These are phyloP conservation scores for Dioctria linearis DNA, from an alignment of 2,888 invertebrate species.

Conservation along the genomic window DNA sequence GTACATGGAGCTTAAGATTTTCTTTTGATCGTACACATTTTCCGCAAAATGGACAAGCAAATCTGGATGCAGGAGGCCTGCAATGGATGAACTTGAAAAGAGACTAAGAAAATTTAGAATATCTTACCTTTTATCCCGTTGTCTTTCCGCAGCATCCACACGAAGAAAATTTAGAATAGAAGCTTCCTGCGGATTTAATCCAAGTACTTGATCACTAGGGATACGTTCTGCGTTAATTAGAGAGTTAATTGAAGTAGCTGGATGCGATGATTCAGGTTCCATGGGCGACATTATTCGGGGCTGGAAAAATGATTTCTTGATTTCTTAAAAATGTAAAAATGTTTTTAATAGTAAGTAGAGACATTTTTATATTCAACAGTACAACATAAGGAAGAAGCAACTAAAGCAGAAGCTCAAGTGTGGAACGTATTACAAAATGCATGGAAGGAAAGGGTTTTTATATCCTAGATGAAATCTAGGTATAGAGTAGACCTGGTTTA, in stretches of 20 bases:
- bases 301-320: constrained; percentile 59
- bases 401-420: too few relatives aligned
- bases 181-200: constrained; percentile 73
- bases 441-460: too few relatives aligned
- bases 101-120: constrained; percentile 56
- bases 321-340: too few relatives aligned
- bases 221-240: constrained; percentile 75
- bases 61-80: constrained; percentile 73
- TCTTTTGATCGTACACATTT: constrained; percentile 92
- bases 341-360: too few relatives aligned
- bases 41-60: constrained; percentile 91
- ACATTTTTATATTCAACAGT: too few relatives aligned
- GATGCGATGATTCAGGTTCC: constrained; percentile 71
- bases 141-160: constrained; percentile 75
- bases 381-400: too few relatives aligned
- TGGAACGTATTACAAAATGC: too few relatives aligned
- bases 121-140: constrained; percentile 76
- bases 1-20: constrained; percentile 88
- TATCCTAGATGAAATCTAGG: too few relatives aligned
- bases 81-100: constrained; percentile 51
- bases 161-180: constrained; percentile 79
- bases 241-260: constrained; percentile 66
- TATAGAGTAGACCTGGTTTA: too few relatives aligned
- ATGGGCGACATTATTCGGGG: constrained; percentile 68
- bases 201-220: constrained; percentile 73